Percentiles rank a stretch among this genome's conserved stretches.
phyloP scores from a whole-genome alignment of 2,888 invertebrate species.

The Cylloceria caligata region DNA sequence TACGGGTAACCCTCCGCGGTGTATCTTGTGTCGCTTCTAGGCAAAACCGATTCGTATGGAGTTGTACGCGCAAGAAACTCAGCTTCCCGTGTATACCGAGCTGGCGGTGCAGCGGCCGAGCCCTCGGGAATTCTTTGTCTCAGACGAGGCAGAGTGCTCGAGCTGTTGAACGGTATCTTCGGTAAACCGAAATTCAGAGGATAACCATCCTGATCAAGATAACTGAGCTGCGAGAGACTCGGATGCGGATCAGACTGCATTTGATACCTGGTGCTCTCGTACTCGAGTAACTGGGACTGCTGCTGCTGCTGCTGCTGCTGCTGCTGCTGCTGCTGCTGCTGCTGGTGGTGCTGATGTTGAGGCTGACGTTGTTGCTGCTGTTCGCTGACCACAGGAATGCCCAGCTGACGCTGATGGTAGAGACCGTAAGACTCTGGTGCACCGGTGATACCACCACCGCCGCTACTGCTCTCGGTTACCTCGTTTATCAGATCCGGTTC shows the following conservation, averaged over 20 bases:
- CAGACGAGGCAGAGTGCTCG: constrained; percentile 92
- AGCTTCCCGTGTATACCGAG: constrained; percentile 88
- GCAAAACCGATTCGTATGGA: constrained; percentile 83
- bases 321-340: constrained; percentile 58
- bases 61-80: constrained; percentile 87
- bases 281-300: constrained; percentile 76
- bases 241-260: constrained; percentile 78
- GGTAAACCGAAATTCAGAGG: constrained; percentile 92
- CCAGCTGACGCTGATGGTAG: constrained; percentile 75
- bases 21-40: constrained; percentile 86
- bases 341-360: no score
- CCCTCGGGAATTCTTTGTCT: constrained; percentile 85
- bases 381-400: constrained; percentile 51
- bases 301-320: constrained; percentile 70
- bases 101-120: constrained; percentile 86
- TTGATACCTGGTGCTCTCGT: constrained; percentile 78
- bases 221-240: constrained; percentile 82
- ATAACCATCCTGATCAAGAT: constrained; percentile 92
- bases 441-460: constrained; percentile 39
- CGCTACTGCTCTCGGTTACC: constrained; percentile 78
- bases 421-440: constrained; percentile 68
- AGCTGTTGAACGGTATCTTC: constrained; percentile 88
- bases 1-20: constrained; percentile 93
- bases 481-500: constrained; percentile 85
- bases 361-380: constrained; percentile 59